Conservation (phyloP, 2,888 invertebrate species). For the Cephus pygmeus region DNA sequence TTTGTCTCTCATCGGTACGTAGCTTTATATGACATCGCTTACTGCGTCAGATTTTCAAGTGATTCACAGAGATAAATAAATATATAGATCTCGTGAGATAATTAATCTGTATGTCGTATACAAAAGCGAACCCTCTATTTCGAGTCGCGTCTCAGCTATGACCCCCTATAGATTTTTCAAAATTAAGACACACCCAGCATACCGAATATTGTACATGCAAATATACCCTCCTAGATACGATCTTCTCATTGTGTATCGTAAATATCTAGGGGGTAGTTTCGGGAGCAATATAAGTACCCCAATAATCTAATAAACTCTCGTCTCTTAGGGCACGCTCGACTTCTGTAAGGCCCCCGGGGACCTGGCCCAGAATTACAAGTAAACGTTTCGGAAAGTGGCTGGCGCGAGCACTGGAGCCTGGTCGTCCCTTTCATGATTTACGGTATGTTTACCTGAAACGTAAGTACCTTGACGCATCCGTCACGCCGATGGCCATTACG, state of each 20-base stretch:
- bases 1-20: neutral
- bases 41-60: neutral
- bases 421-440: conserved; percentile 42
- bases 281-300: conserved; percentile 16
- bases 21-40: neutral
- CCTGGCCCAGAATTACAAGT: conserved; percentile 1
- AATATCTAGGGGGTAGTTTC: neutral
- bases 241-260: neutral
- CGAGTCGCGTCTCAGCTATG: neutral
- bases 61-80: neutral
- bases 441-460: conserved; percentile 55
- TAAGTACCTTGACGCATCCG: conserved; percentile 53
- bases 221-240: neutral
- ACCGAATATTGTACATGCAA: neutral
- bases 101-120: neutral
- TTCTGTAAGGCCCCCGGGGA: neutral
- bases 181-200: neutral
- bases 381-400: neutral
- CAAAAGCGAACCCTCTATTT: neutral
- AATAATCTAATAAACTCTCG: conserved; percentile 42
- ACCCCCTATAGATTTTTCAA: neutral
- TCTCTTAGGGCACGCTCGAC: conserved; percentile 21
- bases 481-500: conserved; percentile 26
- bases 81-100: neutral
- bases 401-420: conserved; percentile 25